These are phyloP conservation scores for Thereva nobilitata DNA, from an alignment of 2,888 invertebrate genomes.

Conservation along the genomic window DNA sequence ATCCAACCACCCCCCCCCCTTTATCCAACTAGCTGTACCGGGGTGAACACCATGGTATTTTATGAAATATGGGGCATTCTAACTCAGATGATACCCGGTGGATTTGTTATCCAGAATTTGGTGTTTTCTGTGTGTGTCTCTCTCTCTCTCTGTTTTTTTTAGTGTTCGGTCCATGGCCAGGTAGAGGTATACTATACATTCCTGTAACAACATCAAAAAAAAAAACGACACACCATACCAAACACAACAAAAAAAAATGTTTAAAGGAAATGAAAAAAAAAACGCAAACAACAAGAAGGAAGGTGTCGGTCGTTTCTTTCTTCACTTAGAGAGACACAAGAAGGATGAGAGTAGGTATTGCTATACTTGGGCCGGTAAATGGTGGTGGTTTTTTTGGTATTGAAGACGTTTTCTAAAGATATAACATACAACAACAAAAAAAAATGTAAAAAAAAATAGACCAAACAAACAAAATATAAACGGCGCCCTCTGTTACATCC, in stretches of 20 bases:
- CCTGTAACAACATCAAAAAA: too few relatives aligned
- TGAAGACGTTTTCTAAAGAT: constrained; percentile 13
- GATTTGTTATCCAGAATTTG: constrained; percentile 8
- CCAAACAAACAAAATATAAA: too few relatives aligned
- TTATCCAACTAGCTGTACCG: too few relatives aligned
- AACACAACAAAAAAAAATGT: constrained; percentile 16
- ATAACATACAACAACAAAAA: constrained; percentile 1
- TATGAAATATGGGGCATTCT: constrained; percentile 7
- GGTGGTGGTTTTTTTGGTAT: not conserved
- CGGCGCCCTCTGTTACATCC: too few relatives aligned
- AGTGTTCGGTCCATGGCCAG: constrained; percentile 1
- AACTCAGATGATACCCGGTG: constrained; percentile 18
- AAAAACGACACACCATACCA: not conserved
- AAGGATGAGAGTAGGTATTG: too few relatives aligned
- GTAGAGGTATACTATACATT: not conserved
- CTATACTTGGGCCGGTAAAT: too few relatives aligned
- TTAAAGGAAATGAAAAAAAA: constrained; percentile 18
- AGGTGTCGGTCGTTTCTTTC: not conserved
- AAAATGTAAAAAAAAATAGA: too few relatives aligned
- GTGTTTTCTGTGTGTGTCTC: not conserved
- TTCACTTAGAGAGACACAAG: too few relatives aligned
- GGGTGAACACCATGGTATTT: too few relatives aligned
- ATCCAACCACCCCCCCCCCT: too few relatives aligned
- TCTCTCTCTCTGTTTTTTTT: not conserved
- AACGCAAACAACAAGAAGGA: constrained; percentile 7